These are phyloP conservation scores for Upupa epops DNA, from an alignment of 2,113 vertebrate species.

Conservation along the genomic window DNA sequence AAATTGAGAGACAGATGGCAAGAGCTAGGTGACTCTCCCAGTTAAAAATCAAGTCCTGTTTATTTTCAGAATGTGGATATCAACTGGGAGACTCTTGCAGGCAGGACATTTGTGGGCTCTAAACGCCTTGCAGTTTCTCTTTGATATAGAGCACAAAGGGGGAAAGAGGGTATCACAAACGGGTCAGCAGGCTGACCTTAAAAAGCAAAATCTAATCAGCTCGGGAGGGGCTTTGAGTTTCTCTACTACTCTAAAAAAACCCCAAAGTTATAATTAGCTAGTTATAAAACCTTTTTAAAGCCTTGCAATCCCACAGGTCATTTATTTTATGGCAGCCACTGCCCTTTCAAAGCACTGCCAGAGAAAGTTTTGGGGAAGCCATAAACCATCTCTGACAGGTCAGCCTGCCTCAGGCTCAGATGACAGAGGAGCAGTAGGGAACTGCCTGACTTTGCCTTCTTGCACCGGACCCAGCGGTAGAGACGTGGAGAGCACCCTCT, in stretches of 20 bases:
- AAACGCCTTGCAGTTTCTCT: background rate
- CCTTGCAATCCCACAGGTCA: background rate
- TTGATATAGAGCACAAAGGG: background rate
- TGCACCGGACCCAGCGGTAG: rapidly evolving
- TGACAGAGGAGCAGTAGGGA: background rate
- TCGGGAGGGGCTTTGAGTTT: background rate
- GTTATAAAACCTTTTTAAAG: background rate
- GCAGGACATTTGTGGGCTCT: background rate
- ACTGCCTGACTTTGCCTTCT: background rate
- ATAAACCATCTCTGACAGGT: background rate
- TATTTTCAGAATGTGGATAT: background rate
- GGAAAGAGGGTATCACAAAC: background rate
- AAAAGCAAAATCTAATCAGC: background rate
- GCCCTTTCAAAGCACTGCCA: background rate
- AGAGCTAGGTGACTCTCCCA: background rate
- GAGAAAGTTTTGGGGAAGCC: background rate
- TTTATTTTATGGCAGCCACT: background rate
- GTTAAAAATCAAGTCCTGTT: background rate
- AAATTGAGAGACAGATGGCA: conserved; percentile 21
- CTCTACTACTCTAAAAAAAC: background rate
- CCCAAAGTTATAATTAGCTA: background rate
- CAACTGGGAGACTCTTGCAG: background rate
- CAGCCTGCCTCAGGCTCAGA: background rate
- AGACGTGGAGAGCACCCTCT: background rate
- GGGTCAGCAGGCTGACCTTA: background rate